Evolutionary conservation across 2,888 invertebrate species (phyloP).

Genomic region (Aromia moschata): DNA sequence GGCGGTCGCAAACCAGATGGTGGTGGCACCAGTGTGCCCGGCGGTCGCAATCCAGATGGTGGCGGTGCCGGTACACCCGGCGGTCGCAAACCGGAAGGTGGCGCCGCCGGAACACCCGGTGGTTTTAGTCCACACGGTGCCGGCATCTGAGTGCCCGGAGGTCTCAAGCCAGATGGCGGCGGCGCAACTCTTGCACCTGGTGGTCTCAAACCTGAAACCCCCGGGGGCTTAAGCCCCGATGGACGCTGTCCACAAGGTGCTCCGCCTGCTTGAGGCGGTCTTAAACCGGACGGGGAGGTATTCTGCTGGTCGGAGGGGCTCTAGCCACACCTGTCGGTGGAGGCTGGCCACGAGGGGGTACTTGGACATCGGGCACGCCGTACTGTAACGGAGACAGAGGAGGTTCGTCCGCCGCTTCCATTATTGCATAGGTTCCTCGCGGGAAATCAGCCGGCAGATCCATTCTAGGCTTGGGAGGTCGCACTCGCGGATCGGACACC

Average conservation of each 20-base stretch:
- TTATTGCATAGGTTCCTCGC: not conserved
- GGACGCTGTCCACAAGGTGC: no score
- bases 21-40: not conserved
- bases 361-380: slow-evolving; percentile 14
- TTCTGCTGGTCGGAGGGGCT: no score
- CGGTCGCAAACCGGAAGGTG: not conserved
- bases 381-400: slow-evolving; percentile 14
- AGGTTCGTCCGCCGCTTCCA: slow-evolving; percentile 12
- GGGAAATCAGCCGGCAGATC: not conserved
- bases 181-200: not conserved
- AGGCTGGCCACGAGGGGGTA: not conserved
- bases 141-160: not conserved
- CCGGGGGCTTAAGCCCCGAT: no score
- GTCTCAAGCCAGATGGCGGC: not conserved
- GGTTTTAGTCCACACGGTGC: not conserved
- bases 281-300: not conserved
- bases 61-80: not conserved
- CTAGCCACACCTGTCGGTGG: not conserved
- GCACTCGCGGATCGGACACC: slow-evolving; percentile 10
- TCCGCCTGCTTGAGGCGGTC: no score
- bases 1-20: not conserved
- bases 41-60: not conserved
- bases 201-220: slow-evolving; percentile 6
- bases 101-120: not conserved
- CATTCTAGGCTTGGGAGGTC: not conserved